Evolutionary conservation across 2,888 invertebrate genomes (phyloP), one percentile per base, ranked within the genome.

Genomic region (Alsophila aescularia): DNA sequence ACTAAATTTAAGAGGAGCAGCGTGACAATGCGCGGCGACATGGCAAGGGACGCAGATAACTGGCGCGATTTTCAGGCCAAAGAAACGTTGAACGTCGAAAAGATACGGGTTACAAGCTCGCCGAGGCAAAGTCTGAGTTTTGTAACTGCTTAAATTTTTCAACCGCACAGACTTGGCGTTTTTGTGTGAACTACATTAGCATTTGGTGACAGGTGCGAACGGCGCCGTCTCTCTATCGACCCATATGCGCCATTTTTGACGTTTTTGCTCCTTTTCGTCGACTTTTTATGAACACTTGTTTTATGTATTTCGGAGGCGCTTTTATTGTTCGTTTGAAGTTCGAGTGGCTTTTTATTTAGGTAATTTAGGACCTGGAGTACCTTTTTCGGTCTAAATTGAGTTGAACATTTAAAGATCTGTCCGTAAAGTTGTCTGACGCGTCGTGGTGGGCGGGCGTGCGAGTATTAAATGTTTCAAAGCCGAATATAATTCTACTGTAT

Each of bases 131-230:
- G 10, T 10, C n/a, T n/a, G n/a, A 54, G 52, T 39, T 47, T 31
- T 36, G 15, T 1, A 34, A 44, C 44, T 49, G 49, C 35, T 51
- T 29, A 42, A 15, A 27, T 10, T 40, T 40, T 52, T 15, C 35
- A 45, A 36, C 13, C 37, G 15, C 21, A 12, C 41, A 29, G 16
- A 41, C 41, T 39, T 39, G 49, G 44, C 53, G 40, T 44, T 49
- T 51, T 53, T 49, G 42, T 58, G 56, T 62, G 54, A 61, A 58
- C 56, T 59, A 69, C 70, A 85, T 87, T 87, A 84, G 81, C 85
- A 86, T 87, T 83, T 64, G 80, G 88, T 83, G 86, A 79, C 88
- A 85, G 87, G 85, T 84, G 79, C 77, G 70, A 77, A 73, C 66
- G 64, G 79, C 67, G 63, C 60, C 77, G 65, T 51, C 51, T 42